Conservation (phyloP, 2,888 invertebrate species). For the Ametastegia equiseti region DNA sequence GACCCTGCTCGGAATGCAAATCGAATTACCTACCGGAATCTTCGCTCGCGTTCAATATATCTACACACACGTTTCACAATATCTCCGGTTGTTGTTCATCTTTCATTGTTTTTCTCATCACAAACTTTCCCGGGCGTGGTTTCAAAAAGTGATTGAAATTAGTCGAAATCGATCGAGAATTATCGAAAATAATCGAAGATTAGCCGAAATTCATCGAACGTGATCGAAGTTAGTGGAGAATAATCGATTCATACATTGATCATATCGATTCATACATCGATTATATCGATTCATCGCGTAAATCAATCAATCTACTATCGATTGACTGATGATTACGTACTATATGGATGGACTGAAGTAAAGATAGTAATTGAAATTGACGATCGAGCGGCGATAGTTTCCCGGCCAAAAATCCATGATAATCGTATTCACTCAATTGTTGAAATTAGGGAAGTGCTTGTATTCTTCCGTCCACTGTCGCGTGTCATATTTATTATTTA, state of each 20-base stretch:
- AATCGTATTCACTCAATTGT: not conserved
- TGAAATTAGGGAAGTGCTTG: not conserved
- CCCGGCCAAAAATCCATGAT: not conserved
- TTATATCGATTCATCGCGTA: no score
- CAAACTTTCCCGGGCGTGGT: not conserved
- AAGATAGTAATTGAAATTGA: not conserved
- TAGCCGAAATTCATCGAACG: not conserved
- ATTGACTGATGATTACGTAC: no score
- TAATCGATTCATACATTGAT: not conserved
- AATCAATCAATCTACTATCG: no score
- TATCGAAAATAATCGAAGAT: not conserved
- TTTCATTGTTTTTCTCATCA: not conserved
- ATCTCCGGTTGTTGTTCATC: not conserved
- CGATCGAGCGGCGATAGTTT: not conserved
- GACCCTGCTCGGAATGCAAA: constrained; percentile 81
- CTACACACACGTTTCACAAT: not conserved
- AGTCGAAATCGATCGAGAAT: not conserved
- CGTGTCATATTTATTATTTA: not conserved
- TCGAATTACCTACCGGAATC: constrained; percentile 43
- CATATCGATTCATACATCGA: no score
- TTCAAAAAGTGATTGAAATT: not conserved
- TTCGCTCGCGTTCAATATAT: not conserved
- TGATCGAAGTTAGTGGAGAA: not conserved
- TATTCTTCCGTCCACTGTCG: not conserved
- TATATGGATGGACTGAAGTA: no score